Conservation (phyloP, 2,113 vertebrate species). For the Megaceryle maxima region DNA sequence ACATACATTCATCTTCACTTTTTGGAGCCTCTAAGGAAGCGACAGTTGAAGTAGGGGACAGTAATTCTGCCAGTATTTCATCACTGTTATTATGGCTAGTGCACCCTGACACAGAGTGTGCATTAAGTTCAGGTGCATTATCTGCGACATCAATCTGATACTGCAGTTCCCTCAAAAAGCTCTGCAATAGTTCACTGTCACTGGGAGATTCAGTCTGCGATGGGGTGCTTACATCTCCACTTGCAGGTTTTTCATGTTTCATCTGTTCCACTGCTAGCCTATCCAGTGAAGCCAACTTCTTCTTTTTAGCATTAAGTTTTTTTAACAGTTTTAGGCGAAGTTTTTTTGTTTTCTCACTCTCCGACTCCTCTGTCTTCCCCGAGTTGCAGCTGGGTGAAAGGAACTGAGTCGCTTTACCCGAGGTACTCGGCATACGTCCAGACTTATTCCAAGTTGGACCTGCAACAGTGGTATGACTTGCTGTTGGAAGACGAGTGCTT, state of each 20-base stretch:
- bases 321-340: constrained; percentile 89
- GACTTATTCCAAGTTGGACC: background rate
- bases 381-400: background rate
- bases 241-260: background rate
- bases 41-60: constrained; percentile 78
- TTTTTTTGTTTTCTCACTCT: constrained; percentile 72
- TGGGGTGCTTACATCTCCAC: background rate
- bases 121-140: constrained; percentile 52
- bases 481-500: background rate
- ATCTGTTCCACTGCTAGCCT: constrained; percentile 58
- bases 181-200: constrained; percentile 68
- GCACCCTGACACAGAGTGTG: constrained; percentile 64
- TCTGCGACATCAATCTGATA: constrained; percentile 74
- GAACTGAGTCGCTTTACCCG: background rate
- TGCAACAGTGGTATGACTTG: background rate
- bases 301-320: constrained; percentile 91
- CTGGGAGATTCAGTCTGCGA: constrained; percentile 9
- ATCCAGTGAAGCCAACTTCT: constrained; percentile 85
- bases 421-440: background rate
- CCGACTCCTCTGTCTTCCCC: constrained; percentile 3
- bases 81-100: constrained; percentile 70
- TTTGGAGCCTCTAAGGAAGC: constrained; percentile 77
- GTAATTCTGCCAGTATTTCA: constrained; percentile 82
- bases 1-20: constrained; percentile 65
- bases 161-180: constrained; percentile 69